Conservation (phyloP, 2,797 vertebrate genomes). For the Dicrostonyx torquatus region DNA sequence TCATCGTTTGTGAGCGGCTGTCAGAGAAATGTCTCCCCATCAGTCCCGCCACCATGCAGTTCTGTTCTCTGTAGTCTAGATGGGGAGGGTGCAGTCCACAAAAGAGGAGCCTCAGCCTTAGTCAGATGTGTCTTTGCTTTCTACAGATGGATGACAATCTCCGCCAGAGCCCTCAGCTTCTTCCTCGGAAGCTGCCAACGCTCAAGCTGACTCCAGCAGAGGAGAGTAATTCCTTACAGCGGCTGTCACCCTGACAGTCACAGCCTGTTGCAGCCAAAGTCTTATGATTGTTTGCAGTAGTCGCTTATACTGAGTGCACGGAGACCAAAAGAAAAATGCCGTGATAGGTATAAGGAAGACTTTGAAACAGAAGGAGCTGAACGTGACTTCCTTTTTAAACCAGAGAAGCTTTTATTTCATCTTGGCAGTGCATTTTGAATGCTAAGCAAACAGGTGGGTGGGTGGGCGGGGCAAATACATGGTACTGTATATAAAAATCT, state of each 20-base stretch:
- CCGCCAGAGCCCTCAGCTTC: slow-evolving; percentile 97
- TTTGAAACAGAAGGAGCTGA: slow-evolving; percentile 60
- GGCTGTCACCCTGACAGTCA: slow-evolving; percentile 84
- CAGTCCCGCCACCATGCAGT: background rate
- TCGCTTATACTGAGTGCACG: slow-evolving; percentile 60
- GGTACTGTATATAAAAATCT: slow-evolving; percentile 56
- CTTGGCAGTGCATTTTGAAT: slow-evolving; percentile 73
- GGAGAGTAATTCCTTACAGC: slow-evolving; percentile 86
- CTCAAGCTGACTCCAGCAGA: slow-evolving; percentile 88
- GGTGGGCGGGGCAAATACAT: background rate
- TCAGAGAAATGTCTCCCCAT: slow-evolving; percentile 7
- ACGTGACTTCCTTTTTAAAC: slow-evolving; percentile 58
- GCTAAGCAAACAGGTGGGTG: slow-evolving; percentile 36
- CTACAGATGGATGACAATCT: slow-evolving; percentile 98
- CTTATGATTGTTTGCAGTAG: slow-evolving; percentile 57
- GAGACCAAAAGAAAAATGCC: slow-evolving; percentile 61
- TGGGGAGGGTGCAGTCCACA: background rate
- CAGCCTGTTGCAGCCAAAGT: background rate
- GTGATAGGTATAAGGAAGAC: slow-evolving; percentile 57
- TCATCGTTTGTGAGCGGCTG: slow-evolving; percentile 39
- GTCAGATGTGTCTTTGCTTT: slow-evolving; percentile 80
- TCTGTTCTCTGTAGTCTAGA: slow-evolving; percentile 9
- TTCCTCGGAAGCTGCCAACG: slow-evolving; percentile 90
- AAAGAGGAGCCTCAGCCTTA: background rate
- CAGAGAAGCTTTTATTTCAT: slow-evolving; percentile 69